Conservation (phyloP, 2,888 invertebrate species). For the Sphaerophoria rueppellii region DNA sequence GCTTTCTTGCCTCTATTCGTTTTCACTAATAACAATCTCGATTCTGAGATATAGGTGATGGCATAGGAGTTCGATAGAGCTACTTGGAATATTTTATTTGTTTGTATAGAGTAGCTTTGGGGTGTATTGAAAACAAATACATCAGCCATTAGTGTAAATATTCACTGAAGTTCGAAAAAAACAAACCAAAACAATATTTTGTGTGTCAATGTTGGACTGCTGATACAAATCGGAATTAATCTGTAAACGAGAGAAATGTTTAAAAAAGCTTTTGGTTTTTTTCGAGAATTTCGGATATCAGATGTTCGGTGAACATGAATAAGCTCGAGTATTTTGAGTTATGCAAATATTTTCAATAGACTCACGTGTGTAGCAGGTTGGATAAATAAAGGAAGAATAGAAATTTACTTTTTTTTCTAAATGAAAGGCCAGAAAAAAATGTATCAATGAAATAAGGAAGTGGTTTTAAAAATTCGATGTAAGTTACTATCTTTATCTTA, state of each 20-base stretch:
- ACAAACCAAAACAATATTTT: slow-evolving; percentile 25
- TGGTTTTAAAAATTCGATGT: too few relatives aligned
- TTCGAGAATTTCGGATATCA: background rate
- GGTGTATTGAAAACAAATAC: slow-evolving; percentile 42
- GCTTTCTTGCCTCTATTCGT: slow-evolving; percentile 6
- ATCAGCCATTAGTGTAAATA: slow-evolving; percentile 28
- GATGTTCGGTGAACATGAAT: slow-evolving; percentile 23
- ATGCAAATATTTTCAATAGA: background rate
- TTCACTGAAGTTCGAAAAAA: slow-evolving; percentile 41
- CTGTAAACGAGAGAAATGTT: slow-evolving; percentile 13
- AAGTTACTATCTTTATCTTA: too few relatives aligned
- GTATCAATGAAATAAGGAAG: too few relatives aligned
- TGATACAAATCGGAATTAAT: slow-evolving; percentile 26
- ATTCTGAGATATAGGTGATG: slow-evolving; percentile 11
- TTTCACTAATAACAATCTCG: slow-evolving; percentile 30
- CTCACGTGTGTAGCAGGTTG: background rate
- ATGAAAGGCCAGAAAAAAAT: too few relatives aligned
- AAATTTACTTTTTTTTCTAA: background rate
- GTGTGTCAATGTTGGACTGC: slow-evolving; percentile 57
- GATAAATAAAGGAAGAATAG: background rate
- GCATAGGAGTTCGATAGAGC: slow-evolving; percentile 3
- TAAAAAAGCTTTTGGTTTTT: slow-evolving; percentile 12
- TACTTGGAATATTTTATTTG: slow-evolving; percentile 21
- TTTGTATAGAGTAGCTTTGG: slow-evolving; percentile 11
- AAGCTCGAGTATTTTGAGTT: background rate